Percentiles rank a stretch among this genome's conserved stretches.
Conservation (phyloP, 2,113 vertebrate species). For the Nansenia antarctica region DNA sequence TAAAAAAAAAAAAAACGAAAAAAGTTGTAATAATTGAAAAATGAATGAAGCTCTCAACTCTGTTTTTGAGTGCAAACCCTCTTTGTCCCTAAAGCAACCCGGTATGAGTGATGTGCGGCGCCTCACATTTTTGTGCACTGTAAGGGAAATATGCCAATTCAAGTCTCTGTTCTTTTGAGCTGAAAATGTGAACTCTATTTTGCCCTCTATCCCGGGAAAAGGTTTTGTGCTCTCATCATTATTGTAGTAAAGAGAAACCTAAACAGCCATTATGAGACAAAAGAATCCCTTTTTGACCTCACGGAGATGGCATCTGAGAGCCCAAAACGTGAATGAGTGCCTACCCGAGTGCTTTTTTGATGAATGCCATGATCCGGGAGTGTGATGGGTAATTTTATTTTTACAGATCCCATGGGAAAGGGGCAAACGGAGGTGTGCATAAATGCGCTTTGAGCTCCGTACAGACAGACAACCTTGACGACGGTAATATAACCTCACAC, state of each 20-base stretch:
- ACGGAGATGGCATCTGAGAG: conserved; percentile 56
- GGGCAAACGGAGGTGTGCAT: conserved; percentile 45
- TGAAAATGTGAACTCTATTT: conserved; percentile 40
- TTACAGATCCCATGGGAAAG: conserved; percentile 48
- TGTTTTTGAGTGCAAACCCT: too few relatives aligned
- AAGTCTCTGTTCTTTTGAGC: conserved; percentile 17
- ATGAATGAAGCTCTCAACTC: too few relatives aligned
- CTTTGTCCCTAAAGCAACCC: too few relatives aligned
- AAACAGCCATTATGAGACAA: conserved; percentile 49
- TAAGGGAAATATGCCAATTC: conserved; percentile 25
- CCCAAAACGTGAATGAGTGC: conserved; percentile 64
- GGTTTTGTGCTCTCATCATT: conserved; percentile 47
- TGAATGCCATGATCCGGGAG: conserved; percentile 62
- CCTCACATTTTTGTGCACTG: conserved; percentile 7
- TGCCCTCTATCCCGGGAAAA: conserved; percentile 49
- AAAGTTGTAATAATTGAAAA: too few relatives aligned
- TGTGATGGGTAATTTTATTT: conserved; percentile 62
- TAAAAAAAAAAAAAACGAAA: too few relatives aligned
- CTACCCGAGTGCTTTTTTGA: conserved; percentile 58
- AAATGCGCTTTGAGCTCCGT: conserved; percentile 46
- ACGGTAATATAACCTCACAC: conserved; percentile 51
- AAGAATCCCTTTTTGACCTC: conserved; percentile 61
- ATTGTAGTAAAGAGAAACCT: conserved; percentile 40
- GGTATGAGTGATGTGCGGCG: not conserved
- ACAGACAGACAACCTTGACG: conserved; percentile 61